These are phyloP conservation scores for Glyptemys insculpta DNA, from an alignment of 2,797 vertebrate species.

Conservation along the genomic window DNA sequence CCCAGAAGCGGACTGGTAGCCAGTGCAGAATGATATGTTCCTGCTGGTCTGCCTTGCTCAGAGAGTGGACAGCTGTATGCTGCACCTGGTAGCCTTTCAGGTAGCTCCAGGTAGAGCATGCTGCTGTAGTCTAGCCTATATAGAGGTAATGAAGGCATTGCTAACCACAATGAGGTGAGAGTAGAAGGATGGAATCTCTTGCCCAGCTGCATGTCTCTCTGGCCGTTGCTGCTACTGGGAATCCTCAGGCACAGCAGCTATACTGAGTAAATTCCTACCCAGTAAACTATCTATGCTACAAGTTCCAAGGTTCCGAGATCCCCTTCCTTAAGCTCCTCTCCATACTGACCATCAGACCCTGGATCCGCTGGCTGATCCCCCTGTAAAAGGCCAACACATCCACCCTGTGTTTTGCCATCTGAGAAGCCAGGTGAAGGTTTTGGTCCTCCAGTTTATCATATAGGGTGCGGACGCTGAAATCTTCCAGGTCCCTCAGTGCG, in stretches of 20 bases:
- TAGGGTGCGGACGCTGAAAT: constrained; percentile 92
- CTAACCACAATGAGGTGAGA: background rate
- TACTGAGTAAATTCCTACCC: background rate
- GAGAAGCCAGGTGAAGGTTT: constrained; percentile 90
- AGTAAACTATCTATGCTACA: accelerated
- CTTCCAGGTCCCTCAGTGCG: constrained; percentile 83
- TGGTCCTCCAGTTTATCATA: constrained; percentile 97
- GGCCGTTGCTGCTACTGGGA: background rate
- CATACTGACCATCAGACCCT: constrained; percentile 84
- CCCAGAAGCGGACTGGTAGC: background rate
- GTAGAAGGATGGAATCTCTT: background rate
- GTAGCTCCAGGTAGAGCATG: background rate
- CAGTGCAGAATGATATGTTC: background rate
- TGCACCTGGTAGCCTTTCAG: background rate
- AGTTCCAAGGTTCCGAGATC: accelerated
- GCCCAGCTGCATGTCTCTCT: background rate
- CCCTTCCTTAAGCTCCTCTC: background rate
- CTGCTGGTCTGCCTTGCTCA: background rate
- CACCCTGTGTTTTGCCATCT: constrained; percentile 89
- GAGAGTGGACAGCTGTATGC: too few species aligned
- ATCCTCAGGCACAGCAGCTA: background rate
- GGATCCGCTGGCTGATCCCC: constrained; percentile 85
- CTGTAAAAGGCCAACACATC: constrained; percentile 89
- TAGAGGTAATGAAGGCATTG: background rate
- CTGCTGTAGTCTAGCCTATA: background rate